Percentiles rank a stretch among this genome's conserved stretches.
These are phyloP conservation scores for Lumbricus terrestris DNA, from an alignment of 2,888 invertebrate genomes.

Conservation along the genomic window DNA sequence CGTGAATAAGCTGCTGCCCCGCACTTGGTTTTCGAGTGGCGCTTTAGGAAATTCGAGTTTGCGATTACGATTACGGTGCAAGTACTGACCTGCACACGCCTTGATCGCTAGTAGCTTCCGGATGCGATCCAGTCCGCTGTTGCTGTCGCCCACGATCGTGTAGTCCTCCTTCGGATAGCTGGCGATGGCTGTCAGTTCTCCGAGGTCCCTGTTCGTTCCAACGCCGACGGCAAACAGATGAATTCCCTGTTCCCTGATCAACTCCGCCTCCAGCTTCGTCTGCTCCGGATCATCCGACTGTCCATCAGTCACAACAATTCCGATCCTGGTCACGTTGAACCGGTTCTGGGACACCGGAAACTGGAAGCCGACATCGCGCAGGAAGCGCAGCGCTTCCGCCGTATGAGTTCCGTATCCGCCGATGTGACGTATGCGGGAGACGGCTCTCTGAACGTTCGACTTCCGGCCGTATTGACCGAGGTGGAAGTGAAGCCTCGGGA, in stretches of 20 bases:
- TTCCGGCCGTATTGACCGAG: constrained; percentile 20
- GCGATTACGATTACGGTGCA: no score
- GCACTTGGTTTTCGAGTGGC: no score
- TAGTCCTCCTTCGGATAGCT: constrained; percentile 41
- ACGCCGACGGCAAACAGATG: constrained; percentile 54
- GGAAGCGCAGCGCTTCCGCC: constrained; percentile 36
- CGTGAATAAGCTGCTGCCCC: no score
- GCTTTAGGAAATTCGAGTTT: no score
- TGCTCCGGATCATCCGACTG: constrained; percentile 42
- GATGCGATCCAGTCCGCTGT: constrained; percentile 46
- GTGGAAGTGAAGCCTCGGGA: constrained; percentile 22
- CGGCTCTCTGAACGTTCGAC: constrained; percentile 18
- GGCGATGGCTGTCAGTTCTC: constrained; percentile 49
- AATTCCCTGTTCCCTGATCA: constrained; percentile 45
- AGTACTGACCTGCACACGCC: constrained; percentile 41
- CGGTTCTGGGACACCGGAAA: constrained; percentile 20
- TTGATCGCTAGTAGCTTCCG: constrained; percentile 48
- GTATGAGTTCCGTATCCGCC: constrained; percentile 34
- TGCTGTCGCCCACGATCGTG: constrained; percentile 49
- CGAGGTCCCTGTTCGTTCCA: constrained; percentile 44
- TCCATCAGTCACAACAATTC: constrained; percentile 53
- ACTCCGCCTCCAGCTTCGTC: constrained; percentile 43
- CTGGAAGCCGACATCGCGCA: constrained; percentile 35
- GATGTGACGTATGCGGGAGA: constrained; percentile 6
- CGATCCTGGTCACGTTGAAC: constrained; percentile 42